Evolutionary conservation across 2,888 invertebrate species (phyloP), one percentile per base, ranked within the genome.

Genomic region (Euspilapteryx auroguttella): DNA sequence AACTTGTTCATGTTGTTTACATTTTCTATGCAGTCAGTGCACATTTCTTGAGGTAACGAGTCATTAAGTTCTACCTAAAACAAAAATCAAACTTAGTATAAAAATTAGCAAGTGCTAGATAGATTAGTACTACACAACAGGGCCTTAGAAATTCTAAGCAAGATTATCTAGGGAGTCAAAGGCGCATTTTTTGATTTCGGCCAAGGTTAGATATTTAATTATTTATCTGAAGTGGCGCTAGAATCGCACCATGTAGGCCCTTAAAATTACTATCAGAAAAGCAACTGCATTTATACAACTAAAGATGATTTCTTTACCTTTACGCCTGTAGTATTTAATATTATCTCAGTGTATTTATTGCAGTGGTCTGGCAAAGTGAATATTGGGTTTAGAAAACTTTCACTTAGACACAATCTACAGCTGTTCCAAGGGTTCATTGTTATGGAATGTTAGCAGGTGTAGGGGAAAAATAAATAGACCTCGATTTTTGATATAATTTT

Each of bases 361-460:
- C 46, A 41, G 21, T 56, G 47, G 32, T 58, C 55, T 1, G 42
- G 29, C 1, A 35, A 14, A 0, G 41, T 28, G 35, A 64, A 68
- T 42, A 69, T 59, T 1, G 55, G 56, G 28, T 50, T 47, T 21
- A 69, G 40, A 28, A 39, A 42, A 33, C 52, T 40, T 3, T 37
- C 35, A 5, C 43, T 42, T 1, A 68, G 35, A 37, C 69, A 69
- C 2, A 50, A 54, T 29, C 69, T 45, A 22, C 69, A 69, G 34
- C 62, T 62, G n/a, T 52, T 47, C 52, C 54, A 53, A 2, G 45
- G 20, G 13, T 45, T 33, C 54, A 55, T 56, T n/a, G 20, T 12
- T 21, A 17, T 6, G n/a, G 14, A 7, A 8, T 14, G 12, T 10
- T n/a, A 14, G 14, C 24, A 9, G 9, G 3, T 9, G 14, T 15